phyloP scores from a whole-genome alignment of 2,888 invertebrate genomes.

The Scrobipalpa costella region DNA sequence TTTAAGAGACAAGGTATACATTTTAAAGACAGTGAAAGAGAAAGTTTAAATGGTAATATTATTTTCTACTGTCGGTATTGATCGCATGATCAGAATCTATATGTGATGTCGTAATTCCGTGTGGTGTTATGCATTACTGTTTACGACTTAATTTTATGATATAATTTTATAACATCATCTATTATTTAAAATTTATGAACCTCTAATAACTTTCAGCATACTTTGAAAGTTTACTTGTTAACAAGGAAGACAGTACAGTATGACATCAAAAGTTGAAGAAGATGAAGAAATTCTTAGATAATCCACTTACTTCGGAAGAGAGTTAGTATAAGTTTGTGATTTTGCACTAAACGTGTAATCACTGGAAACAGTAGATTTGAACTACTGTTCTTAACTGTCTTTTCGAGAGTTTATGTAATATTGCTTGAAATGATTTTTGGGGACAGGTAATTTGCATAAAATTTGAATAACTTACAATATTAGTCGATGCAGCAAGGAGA shows the following conservation, averaged over 20 bases:
- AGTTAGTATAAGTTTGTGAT: too few species aligned
- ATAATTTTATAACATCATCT: neutral
- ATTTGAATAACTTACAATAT: neutral
- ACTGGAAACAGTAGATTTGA: neutral
- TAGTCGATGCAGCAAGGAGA: neutral
- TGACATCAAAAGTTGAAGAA: too few species aligned
- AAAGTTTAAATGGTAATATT: constrained; percentile 64
- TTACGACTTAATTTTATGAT: neutral
- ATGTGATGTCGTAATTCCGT: constrained; percentile 9
- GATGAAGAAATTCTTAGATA: too few species aligned
- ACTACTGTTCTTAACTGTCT: neutral
- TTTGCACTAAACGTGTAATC: neutral
- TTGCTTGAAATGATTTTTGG: neutral
- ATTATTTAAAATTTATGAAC: too few species aligned
- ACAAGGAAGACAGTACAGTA: too few species aligned
- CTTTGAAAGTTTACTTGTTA: too few species aligned
- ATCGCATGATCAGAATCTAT: constrained; percentile 48
- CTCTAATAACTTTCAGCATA: too few species aligned
- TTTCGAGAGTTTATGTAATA: neutral
- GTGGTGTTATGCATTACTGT: neutral
- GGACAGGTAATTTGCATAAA: constrained; percentile 1
- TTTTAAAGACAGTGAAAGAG: constrained; percentile 69
- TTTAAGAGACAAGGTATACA: constrained; percentile 74
- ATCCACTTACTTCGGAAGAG: neutral
- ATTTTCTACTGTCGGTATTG: constrained; percentile 59